phyloP scores from a whole-genome alignment of 1,140 invertebrate genomes.

The Mercenaria mercenaria region DNA sequence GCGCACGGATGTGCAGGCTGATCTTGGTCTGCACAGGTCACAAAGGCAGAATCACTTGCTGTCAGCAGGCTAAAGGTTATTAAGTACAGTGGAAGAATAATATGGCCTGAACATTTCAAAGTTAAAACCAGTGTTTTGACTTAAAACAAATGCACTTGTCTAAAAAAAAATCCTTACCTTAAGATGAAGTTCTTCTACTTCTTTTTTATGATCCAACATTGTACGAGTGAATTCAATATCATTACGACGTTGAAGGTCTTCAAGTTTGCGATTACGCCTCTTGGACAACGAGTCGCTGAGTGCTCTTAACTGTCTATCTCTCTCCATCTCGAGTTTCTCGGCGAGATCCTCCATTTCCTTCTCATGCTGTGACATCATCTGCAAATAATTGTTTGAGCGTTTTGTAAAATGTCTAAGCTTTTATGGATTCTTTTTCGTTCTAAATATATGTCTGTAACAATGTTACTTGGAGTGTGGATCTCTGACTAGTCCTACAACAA shows the following conservation, averaged over 20 bases:
- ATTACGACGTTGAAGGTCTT: slow-evolving; percentile 81
- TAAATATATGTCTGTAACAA: too few relatives aligned
- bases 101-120: too few relatives aligned
- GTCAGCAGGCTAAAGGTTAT: too few relatives aligned
- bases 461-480: too few relatives aligned
- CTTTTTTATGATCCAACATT: slow-evolving; percentile 83
- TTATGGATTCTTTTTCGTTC: too few relatives aligned
- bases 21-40: too few relatives aligned
- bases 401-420: not conserved
- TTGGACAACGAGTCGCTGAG: slow-evolving; percentile 80
- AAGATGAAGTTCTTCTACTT: slow-evolving; percentile 81
- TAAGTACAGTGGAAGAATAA: too few relatives aligned
- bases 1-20: too few relatives aligned
- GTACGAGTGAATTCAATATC: slow-evolving; percentile 82
- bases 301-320: slow-evolving; percentile 77
- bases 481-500: too few relatives aligned
- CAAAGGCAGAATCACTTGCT: too few relatives aligned
- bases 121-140: too few relatives aligned
- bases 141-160: too few relatives aligned
- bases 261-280: slow-evolving; percentile 75
- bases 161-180: slow-evolving; percentile 46
- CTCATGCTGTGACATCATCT: slow-evolving; percentile 83
- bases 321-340: slow-evolving; percentile 79
- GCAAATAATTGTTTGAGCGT: slow-evolving; percentile 60
- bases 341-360: slow-evolving; percentile 79